These are phyloP conservation scores for Papilio xuthus DNA, from an alignment of 1,140 invertebrate species.

Conservation along the genomic window DNA sequence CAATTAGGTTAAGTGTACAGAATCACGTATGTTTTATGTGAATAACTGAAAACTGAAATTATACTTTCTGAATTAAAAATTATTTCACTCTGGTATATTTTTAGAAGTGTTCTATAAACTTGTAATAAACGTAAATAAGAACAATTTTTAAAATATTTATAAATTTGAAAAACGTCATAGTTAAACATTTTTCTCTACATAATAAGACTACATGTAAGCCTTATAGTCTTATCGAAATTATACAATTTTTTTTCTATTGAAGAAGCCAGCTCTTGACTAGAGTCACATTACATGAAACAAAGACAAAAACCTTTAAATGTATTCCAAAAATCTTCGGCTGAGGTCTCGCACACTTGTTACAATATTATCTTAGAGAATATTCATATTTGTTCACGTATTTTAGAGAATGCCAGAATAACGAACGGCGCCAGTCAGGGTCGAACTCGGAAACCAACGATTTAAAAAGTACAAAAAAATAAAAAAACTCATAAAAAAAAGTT, in stretches of 20 bases:
- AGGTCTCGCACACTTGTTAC: conserved; percentile 23
- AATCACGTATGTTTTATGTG: conserved; percentile 14
- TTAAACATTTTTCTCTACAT: no score
- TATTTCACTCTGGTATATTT: background rate
- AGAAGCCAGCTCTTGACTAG: no score
- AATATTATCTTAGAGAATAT: conserved; percentile 33
- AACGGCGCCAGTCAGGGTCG: background rate
- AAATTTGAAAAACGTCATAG: no score
- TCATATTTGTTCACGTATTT: conserved; percentile 34
- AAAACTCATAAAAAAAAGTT: no score
- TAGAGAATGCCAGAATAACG: conserved; percentile 24
- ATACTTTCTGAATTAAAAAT: background rate
- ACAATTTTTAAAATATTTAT: background rate
- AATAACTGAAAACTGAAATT: conserved; percentile 24
- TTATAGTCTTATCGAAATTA: no score
- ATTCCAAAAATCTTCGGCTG: background rate
- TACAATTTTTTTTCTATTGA: no score
- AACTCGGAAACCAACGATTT: background rate
- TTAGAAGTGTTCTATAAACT: background rate
- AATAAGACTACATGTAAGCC: no score
- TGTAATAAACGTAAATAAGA: background rate
- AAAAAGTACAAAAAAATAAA: no score
- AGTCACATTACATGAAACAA: background rate
- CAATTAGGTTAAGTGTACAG: conserved; percentile 22
- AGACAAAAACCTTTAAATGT: conserved; percentile 15